These are phyloP conservation scores for Myrmophylax atrothorax DNA, from an alignment of 2,113 vertebrate species.

Conservation along the genomic window DNA sequence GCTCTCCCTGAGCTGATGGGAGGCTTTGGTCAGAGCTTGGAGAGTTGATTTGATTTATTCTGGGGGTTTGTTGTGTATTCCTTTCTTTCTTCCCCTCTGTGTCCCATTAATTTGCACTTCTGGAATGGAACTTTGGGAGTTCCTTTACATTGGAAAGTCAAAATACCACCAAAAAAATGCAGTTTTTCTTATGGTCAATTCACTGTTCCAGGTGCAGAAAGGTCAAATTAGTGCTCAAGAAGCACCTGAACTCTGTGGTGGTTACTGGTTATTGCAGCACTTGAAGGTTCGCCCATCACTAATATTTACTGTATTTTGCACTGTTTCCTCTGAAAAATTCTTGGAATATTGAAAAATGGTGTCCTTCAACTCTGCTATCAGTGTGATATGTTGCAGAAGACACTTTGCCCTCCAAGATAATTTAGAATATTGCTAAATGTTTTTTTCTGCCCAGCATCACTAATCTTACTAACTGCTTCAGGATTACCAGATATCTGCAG, in stretches of 20 bases:
- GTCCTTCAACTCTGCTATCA: not conserved
- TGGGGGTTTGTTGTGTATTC: not conserved
- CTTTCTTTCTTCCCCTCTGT: not conserved
- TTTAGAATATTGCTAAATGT: not conserved
- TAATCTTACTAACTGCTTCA: constrained; percentile 4
- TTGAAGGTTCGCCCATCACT: constrained; percentile 63
- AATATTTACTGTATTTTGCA: constrained; percentile 25
- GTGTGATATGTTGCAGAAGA: not conserved
- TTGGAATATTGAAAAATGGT: constrained; percentile 15
- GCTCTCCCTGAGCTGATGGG: not conserved
- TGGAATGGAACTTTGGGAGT: not conserved
- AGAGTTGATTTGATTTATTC: not conserved
- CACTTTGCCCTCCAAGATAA: not conserved
- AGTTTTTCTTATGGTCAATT: not conserved
- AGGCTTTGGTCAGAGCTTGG: not conserved
- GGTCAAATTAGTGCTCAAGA: not conserved
- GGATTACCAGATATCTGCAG: not conserved
- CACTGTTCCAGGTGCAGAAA: not conserved
- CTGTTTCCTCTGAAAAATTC: not conserved
- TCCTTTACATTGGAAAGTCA: not conserved
- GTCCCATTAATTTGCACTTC: not conserved
- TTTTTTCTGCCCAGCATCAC: not conserved
- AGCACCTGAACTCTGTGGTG: not conserved
- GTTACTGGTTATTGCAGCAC: not conserved
- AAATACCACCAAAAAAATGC: not conserved